A percentile compares a stretch with the other conserved stretches of the same genome.
Evolutionary conservation across 2,113 vertebrate species (phyloP).

Genomic region (Promerops cafer): DNA sequence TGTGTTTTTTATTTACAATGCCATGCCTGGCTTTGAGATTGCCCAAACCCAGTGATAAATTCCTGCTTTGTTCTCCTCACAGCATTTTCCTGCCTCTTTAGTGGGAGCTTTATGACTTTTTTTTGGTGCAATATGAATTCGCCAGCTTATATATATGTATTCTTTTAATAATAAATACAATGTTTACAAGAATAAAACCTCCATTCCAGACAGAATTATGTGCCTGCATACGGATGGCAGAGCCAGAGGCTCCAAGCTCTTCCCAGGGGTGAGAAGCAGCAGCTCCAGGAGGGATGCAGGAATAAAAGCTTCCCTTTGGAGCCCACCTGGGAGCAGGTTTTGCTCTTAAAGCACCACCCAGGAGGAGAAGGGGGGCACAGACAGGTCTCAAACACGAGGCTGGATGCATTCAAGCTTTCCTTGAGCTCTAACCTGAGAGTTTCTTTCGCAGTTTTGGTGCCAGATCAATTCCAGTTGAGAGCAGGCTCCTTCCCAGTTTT

Average conservation of each 20-base stretch:
- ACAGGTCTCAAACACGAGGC: fast-evolving
- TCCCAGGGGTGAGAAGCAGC: neutral
- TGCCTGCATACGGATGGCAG: neutral
- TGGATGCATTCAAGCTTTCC: neutral
- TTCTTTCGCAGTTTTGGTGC: neutral
- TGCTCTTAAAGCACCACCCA: fast-evolving
- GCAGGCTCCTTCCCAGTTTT: neutral
- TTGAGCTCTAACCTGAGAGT: neutral
- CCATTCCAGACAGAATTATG: neutral
- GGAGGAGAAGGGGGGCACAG: neutral
- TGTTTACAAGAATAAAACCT: slow-evolving; percentile 16
- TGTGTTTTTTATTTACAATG: neutral
- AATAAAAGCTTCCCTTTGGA: neutral
- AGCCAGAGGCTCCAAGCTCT: neutral
- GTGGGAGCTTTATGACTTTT: neutral
- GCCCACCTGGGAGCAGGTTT: neutral
- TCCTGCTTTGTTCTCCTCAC: slow-evolving; percentile 25
- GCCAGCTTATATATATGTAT: neutral
- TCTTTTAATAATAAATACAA: slow-evolving; percentile 38
- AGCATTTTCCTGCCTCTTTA: slow-evolving; percentile 18
- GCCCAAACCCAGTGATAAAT: neutral
- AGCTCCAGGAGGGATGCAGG: neutral
- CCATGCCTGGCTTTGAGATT: neutral
- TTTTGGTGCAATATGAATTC: neutral
- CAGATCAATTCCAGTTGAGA: neutral